Percentiles rank a stretch among this genome's conserved stretches.
Evolutionary conservation across 1,140 invertebrate species (phyloP).

Genomic region (Pseudoatta argentina): DNA sequence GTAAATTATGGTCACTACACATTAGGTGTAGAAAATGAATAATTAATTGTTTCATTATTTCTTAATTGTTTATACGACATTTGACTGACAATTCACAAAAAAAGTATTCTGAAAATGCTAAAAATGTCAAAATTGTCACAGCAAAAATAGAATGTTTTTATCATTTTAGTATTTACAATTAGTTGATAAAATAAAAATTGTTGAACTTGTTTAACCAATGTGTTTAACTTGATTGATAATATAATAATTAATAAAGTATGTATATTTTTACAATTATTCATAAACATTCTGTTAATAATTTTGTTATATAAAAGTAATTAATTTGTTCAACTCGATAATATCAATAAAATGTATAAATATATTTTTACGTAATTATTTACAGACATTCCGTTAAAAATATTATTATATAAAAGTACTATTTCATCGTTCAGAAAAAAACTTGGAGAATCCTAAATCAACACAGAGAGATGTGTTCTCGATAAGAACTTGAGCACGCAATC

Average conservation of each 20-base stretch:
- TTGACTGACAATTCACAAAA: not conserved
- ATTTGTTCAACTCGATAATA: not conserved
- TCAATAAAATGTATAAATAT: not conserved
- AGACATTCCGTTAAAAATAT: not conserved
- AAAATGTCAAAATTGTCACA: not conserved
- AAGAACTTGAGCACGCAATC: not conserved
- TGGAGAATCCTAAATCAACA: not conserved
- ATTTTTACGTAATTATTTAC: slow-evolving; percentile 14
- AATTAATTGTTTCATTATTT: slow-evolving; percentile 10
- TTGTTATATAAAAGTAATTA: not conserved
- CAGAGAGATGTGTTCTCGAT: not conserved
- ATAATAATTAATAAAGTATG: not conserved
- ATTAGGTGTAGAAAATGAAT: not conserved
- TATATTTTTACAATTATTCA: slow-evolving; percentile 5
- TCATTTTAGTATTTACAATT: not conserved
- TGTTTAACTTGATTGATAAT: not conserved
- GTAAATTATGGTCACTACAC: not conserved
- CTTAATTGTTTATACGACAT: not conserved
- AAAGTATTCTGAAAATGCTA: not conserved
- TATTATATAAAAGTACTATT: not conserved
- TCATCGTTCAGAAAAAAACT: not conserved
- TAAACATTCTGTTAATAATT: not conserved
- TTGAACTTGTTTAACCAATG: not conserved
- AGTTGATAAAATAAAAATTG: not conserved
- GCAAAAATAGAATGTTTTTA: not conserved